Evolutionary conservation across 2,888 invertebrate species (phyloP).

Genomic region (Melanostoma mellinum): DNA sequence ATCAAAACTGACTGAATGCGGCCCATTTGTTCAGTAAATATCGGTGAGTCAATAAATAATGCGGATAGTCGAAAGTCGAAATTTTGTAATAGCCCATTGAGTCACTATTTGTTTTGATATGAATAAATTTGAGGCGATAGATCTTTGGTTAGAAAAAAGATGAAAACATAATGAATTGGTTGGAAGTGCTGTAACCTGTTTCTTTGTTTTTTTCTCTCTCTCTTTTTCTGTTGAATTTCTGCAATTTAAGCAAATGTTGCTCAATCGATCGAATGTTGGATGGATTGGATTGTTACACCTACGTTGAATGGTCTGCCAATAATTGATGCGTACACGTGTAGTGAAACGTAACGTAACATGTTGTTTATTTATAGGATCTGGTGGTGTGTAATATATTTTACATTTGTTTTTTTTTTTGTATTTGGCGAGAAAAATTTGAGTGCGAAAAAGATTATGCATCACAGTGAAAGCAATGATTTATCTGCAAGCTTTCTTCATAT

Average conservation of each 20-base stretch:
- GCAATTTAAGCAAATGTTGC: slow-evolving; percentile 22
- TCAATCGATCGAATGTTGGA: slow-evolving; percentile 7
- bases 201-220: slow-evolving; percentile 19
- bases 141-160: background rate
- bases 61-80: background rate
- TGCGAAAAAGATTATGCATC: too few species aligned
- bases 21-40: background rate
- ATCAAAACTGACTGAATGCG: background rate
- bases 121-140: slow-evolving; percentile 4
- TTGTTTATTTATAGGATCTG: too few species aligned
- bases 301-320: background rate
- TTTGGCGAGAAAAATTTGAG: too few species aligned
- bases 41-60: slow-evolving; percentile 27
- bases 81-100: background rate
- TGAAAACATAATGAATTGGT: too few species aligned
- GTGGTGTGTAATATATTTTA: too few species aligned
- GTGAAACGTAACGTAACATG: too few species aligned
- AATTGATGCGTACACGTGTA: too few species aligned
- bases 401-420: too few species aligned
- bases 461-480: too few species aligned
- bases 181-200: background rate
- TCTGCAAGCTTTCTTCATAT: too few species aligned
- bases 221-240: background rate
- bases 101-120: slow-evolving; percentile 25
- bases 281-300: slow-evolving; percentile 14